Evolutionary conservation across 2,113 vertebrate species (phyloP).

Genomic region (Gadus macrocephalus): DNA sequence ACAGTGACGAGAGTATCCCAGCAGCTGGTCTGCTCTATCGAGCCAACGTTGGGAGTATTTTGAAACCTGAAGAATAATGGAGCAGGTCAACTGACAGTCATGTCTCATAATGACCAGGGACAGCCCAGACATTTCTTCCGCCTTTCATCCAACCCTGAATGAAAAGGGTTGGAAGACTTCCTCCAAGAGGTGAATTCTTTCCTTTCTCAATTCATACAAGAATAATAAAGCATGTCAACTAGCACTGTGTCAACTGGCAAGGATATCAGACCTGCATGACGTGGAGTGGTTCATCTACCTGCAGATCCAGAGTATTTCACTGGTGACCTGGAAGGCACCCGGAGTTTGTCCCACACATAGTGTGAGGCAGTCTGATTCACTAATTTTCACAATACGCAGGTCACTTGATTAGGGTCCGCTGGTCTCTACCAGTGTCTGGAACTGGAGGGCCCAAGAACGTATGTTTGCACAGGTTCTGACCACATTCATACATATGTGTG

Average conservation of each 20-base stretch:
- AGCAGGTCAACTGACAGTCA: slow-evolving; percentile 3
- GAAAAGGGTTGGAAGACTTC: slow-evolving; percentile 42
- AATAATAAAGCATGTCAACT: slow-evolving; percentile 42
- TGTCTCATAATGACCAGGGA: slow-evolving; percentile 33
- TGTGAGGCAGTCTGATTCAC: neutral
- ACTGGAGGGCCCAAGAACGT: neutral
- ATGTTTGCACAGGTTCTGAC: slow-evolving; percentile 53
- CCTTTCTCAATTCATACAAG: slow-evolving; percentile 61
- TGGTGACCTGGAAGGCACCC: slow-evolving; percentile 29
- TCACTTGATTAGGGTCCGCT: slow-evolving; percentile 12
- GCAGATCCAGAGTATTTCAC: slow-evolving; percentile 24
- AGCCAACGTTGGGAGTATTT: slow-evolving; percentile 21
- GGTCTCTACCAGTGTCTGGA: slow-evolving; percentile 23
- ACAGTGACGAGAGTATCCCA: no score
- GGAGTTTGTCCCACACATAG: slow-evolving; percentile 15
- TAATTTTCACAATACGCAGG: neutral
- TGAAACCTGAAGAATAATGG: slow-evolving; percentile 51
- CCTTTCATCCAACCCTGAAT: slow-evolving; percentile 44
- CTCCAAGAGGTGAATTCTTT: slow-evolving; percentile 59
- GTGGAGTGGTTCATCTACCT: slow-evolving; percentile 51
- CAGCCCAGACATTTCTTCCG: slow-evolving; percentile 38
- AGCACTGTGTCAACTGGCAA: slow-evolving; percentile 21
- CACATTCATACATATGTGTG: slow-evolving; percentile 4
- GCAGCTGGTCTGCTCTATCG: no score
- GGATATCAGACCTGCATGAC: slow-evolving; percentile 29